These are phyloP conservation scores for Chydorus sphaericus DNA, from an alignment of 2,888 invertebrate species.

Conservation along the genomic window DNA sequence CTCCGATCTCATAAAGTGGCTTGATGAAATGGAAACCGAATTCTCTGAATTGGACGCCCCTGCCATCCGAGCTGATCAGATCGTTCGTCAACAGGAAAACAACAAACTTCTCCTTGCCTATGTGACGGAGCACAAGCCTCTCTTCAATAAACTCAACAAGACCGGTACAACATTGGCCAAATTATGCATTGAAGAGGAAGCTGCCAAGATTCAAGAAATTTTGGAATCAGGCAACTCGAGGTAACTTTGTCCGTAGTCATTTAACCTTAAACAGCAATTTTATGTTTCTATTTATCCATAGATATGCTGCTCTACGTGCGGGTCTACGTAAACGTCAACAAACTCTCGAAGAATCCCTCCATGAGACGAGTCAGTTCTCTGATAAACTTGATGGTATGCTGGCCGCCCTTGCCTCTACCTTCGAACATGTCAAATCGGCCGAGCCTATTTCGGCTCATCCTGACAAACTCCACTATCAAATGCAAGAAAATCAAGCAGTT, in stretches of 20 bases:
- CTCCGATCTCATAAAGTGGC: slow-evolving; percentile 71
- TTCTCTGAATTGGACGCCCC: slow-evolving; percentile 79
- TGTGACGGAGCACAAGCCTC: slow-evolving; percentile 82
- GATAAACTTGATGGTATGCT: slow-evolving; percentile 95
- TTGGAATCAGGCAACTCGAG: slow-evolving; percentile 76
- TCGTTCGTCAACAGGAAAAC: slow-evolving; percentile 86
- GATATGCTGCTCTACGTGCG: slow-evolving; percentile 63
- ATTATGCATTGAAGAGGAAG: slow-evolving; percentile 77
- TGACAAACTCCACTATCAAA: slow-evolving; percentile 84
- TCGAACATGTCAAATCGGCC: slow-evolving; percentile 61
- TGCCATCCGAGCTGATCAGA: slow-evolving; percentile 80
- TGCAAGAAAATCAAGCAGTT: slow-evolving; percentile 81
- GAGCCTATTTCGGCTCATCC: slow-evolving; percentile 94
- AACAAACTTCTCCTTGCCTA: slow-evolving; percentile 78
- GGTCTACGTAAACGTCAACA: slow-evolving; percentile 80
- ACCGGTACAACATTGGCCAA: slow-evolving; percentile 80
- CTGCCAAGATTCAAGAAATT: slow-evolving; percentile 70
- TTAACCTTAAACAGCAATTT: too few relatives aligned
- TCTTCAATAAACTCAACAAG: slow-evolving; percentile 89
- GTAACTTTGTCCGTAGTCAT: too few relatives aligned
- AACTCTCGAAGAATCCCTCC: slow-evolving; percentile 82
- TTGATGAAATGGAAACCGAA: slow-evolving; percentile 85
- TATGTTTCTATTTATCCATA: too few relatives aligned
- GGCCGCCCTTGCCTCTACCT: slow-evolving; percentile 69
- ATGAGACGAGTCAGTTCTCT: slow-evolving; percentile 85